Conservation (phyloP, 2,797 vertebrate species). For the Hirundo rustica region DNA sequence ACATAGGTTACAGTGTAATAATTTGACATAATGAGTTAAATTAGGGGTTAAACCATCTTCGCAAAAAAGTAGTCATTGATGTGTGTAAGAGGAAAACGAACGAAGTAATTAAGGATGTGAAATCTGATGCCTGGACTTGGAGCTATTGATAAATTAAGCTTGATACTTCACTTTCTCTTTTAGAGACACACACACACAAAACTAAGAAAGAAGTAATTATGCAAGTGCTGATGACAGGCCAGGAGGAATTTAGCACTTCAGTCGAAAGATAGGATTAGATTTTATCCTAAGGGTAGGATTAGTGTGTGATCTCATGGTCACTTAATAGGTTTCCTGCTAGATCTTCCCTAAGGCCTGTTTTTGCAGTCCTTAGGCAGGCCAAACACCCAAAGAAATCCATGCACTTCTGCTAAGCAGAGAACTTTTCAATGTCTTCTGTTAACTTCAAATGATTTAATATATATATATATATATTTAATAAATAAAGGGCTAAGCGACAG, state of each 20-base stretch:
- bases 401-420: neutral
- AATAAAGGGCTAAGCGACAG: slow-evolving; percentile 38
- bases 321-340: slow-evolving; percentile 7
- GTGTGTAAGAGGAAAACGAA: neutral
- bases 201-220: neutral
- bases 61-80: neutral
- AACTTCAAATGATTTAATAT: neutral
- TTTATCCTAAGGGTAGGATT: slow-evolving; percentile 35
- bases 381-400: neutral
- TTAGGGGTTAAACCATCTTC: neutral
- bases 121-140: neutral
- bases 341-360: neutral
- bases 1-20: neutral
- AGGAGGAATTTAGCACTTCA: slow-evolving; percentile 18
- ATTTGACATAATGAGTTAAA: neutral
- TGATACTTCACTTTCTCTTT: neutral
- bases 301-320: slow-evolving; percentile 6
- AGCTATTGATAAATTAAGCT: neutral
- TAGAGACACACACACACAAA: neutral
- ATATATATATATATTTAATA: neutral
- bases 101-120: neutral
- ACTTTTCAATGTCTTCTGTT: neutral
- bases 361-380: neutral
- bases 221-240: neutral
- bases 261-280: slow-evolving; percentile 18